Percentiles rank a stretch among this genome's conserved stretches.
Evolutionary conservation across 2,888 invertebrate genomes (phyloP).

Genomic region (Zelleria hepariella): DNA sequence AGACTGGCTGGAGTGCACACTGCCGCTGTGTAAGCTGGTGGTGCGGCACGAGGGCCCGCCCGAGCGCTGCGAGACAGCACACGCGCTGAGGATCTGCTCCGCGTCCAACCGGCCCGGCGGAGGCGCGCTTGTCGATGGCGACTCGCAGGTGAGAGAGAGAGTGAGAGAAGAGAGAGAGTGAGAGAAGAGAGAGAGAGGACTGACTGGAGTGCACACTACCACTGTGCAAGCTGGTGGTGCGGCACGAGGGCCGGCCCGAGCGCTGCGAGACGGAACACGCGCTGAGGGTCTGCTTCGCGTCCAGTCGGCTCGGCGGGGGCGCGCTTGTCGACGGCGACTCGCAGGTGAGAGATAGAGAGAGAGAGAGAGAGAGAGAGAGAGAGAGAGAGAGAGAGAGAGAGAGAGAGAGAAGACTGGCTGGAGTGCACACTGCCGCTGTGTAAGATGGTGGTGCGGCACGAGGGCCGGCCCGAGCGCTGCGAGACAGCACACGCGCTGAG

Average conservation of each 20-base stretch:
- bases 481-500: constrained; percentile 75
- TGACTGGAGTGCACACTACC: constrained; percentile 83
- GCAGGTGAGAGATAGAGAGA: too few relatives aligned
- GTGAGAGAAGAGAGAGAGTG: too few relatives aligned
- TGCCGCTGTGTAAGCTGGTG: constrained; percentile 79
- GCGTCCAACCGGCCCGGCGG: constrained; percentile 80
- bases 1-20: constrained; percentile 83
- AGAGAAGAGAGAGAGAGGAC: too few relatives aligned
- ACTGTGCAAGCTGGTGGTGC: constrained; percentile 79
- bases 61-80: constrained; percentile 76
- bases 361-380: too few relatives aligned
- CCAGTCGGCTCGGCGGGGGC: constrained; percentile 79
- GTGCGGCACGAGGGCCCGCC: constrained; percentile 82
- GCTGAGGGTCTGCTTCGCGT: constrained; percentile 79
- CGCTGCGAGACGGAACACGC: constrained; percentile 75
- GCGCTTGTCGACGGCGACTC: constrained; percentile 77
- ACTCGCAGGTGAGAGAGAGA: constrained; percentile 85
- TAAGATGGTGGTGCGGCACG: constrained; percentile 78
- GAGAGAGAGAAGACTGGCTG: constrained; percentile 88
- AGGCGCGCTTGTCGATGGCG: constrained; percentile 76
- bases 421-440: constrained; percentile 82
- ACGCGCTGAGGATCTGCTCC: constrained; percentile 79
- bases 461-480: constrained; percentile 80
- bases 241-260: constrained; percentile 82
- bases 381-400: too few relatives aligned